phyloP scores from a whole-genome alignment of 2,113 vertebrate genomes.

The Antennarius striatus region DNA sequence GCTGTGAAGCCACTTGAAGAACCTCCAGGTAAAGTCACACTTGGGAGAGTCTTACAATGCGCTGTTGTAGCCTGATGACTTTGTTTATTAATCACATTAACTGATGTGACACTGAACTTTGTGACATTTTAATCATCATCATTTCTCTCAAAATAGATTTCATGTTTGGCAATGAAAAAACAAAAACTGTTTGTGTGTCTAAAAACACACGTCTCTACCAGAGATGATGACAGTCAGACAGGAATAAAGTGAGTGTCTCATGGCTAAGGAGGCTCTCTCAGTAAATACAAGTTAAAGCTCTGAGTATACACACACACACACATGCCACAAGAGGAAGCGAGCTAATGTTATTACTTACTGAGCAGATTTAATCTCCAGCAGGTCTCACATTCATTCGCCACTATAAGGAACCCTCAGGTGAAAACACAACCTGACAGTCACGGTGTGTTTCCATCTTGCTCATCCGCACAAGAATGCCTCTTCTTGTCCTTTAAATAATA shows the following conservation, averaged over 20 bases:
- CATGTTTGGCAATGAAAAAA: too few relatives aligned
- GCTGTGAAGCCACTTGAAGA: conserved; percentile 57
- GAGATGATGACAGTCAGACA: conserved; percentile 11
- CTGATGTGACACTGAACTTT: background rate
- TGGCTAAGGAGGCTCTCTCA: conserved; percentile 23
- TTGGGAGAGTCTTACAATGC: too few relatives aligned
- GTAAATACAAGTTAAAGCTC: conserved; percentile 40
- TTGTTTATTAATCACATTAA: background rate
- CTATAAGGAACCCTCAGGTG: background rate
- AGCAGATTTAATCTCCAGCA: conserved; percentile 42
- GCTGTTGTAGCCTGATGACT: background rate
- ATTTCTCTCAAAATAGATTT: background rate
- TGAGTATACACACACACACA: background rate
- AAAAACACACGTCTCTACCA: conserved; percentile 6
- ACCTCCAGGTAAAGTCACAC: conserved; percentile 75
- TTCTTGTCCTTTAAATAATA: background rate
- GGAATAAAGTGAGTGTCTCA: conserved; percentile 45
- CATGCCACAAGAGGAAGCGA: background rate
- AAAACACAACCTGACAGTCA: background rate
- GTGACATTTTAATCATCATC: too few relatives aligned
- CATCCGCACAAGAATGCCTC: background rate
- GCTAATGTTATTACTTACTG: conserved; percentile 56
- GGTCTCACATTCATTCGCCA: too few relatives aligned
- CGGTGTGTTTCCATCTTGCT: background rate
- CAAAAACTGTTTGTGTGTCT: background rate